Base-by-base conservation (phyloP, 2,888 invertebrate species). In the Altica lythri region DNA sequence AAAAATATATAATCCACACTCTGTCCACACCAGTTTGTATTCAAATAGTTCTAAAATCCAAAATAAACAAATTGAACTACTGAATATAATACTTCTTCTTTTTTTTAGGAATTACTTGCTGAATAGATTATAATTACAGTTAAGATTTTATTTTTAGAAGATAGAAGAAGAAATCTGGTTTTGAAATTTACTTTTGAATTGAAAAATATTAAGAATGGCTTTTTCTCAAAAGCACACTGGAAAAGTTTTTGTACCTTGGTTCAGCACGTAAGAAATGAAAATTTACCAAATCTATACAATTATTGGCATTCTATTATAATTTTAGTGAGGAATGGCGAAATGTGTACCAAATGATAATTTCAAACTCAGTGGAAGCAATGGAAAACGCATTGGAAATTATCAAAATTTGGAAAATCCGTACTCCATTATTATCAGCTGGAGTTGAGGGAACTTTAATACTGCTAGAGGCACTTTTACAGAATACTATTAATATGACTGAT, bases 381-480 rank as follows among this genome's bases (percentile, higher is more conserved):
- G 65, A 69, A 65, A 67, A 77, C 59, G 83, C 80, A 22, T 73
- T 83, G 53, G 68, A 78, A 51, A 67, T 76, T n/a, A 68, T 85
- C 55, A 69, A 75, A 44, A 68, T 82, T 53, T 85, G 85, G 85
- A 83, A 84, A 75, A 73, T 77, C 9, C 75, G 85, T 58, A 79
- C 78, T 52, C 81, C 82, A 4, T 74, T 77, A 25, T 68, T 85
- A 52, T 82, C 83, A 17, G 79, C 82, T 37, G 83, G 82, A n/a
- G 77, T 85, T 55, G 83, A 84, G 72, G 83, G 84, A 16, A 84
- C 85, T 1, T 67, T 83, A 44, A 78, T 79, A 44, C 70, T 85
- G 59, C 69, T 85, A 12, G 79, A 83, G 73, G 82, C 83, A 8
- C 67, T 79, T 17, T 55, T 80, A 22, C 76, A 78, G 35, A 67